These are phyloP conservation scores for Syngnathus rostellatus DNA, from an alignment of 2,797 vertebrate genomes.

Conservation along the genomic window DNA sequence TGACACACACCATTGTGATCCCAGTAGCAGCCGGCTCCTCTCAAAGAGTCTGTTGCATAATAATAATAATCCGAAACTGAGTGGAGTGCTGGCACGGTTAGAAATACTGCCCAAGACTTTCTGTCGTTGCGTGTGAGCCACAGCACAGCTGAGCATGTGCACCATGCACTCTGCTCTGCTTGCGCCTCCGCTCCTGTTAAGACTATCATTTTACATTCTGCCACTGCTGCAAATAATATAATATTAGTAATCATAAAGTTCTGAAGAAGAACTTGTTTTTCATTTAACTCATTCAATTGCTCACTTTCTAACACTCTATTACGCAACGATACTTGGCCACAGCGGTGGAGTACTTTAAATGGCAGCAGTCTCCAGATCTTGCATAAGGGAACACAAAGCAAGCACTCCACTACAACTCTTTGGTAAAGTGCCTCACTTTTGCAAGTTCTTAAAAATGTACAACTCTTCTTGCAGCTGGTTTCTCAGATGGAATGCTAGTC, in stretches of 20 bases:
- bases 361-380: slow-evolving; percentile 59
- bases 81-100: slow-evolving; percentile 1
- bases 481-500: slow-evolving; percentile 19
- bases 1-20: slow-evolving; percentile 26
- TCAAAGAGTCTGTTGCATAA: slow-evolving; percentile 25
- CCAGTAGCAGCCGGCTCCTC: slow-evolving; percentile 15
- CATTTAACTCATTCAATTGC: slow-evolving; percentile 35
- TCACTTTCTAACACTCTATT: slow-evolving; percentile 35
- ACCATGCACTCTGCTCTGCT: slow-evolving; percentile 9
- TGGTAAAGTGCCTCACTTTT: slow-evolving; percentile 29
- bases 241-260: too few relatives aligned
- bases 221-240: slow-evolving; percentile 44
- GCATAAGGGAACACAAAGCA: slow-evolving; percentile 59
- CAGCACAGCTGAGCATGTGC: slow-evolving; percentile 9
- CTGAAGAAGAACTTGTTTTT: slow-evolving; percentile 50
- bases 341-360: slow-evolving; percentile 42
- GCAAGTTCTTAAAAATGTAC: slow-evolving; percentile 18
- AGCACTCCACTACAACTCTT: slow-evolving; percentile 55
- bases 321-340: slow-evolving; percentile 56
- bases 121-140: slow-evolving; percentile 13
- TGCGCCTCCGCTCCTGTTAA: slow-evolving; percentile 28
- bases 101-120: slow-evolving; percentile 12
- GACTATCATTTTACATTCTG: slow-evolving; percentile 48
- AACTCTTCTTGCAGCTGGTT: slow-evolving; percentile 25
- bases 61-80: slow-evolving; percentile 7